Conservation (phyloP, 2,888 invertebrate species). For the Nasonia oneida region DNA sequence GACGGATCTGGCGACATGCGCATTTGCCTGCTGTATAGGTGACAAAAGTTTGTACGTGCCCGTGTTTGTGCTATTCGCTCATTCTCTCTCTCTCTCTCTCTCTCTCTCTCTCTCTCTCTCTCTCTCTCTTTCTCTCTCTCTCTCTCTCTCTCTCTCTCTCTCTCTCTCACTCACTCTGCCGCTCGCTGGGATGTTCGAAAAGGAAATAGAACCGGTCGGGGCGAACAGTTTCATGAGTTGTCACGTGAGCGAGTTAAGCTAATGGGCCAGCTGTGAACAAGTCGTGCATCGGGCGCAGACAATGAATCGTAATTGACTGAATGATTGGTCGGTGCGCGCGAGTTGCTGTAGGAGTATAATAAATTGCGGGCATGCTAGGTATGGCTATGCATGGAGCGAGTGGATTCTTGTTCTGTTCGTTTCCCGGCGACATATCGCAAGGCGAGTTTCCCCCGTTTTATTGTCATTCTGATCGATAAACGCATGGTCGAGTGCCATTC, state of each 20-base stretch:
- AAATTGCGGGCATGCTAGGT: neutral
- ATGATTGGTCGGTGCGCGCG: conserved; percentile 32
- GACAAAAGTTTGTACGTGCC: conserved; percentile 13
- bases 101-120: neutral
- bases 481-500: neutral
- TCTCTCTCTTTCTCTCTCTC: neutral
- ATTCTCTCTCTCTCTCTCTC: neutral
- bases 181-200: neutral
- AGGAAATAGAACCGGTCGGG: conserved; percentile 1
- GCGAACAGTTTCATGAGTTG: conserved; percentile 23
- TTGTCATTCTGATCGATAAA: neutral
- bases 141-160: neutral
- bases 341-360: neutral
- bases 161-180: neutral
- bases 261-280: conserved; percentile 60
- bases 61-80: neutral
- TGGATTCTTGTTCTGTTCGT: conserved; percentile 19
- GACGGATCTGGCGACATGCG: conserved; percentile 3
- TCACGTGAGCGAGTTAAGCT: conserved; percentile 62
- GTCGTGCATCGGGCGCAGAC: conserved; percentile 32
- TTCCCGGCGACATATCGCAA: neutral
- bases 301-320: conserved; percentile 62
- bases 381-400: neutral
- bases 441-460: conserved; percentile 5
- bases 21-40: conserved; percentile 1